Percentiles rank a stretch among this genome's conserved stretches.
phyloP scores from a whole-genome alignment of 1,140 invertebrate genomes.

The Saccostrea cuccullata region DNA sequence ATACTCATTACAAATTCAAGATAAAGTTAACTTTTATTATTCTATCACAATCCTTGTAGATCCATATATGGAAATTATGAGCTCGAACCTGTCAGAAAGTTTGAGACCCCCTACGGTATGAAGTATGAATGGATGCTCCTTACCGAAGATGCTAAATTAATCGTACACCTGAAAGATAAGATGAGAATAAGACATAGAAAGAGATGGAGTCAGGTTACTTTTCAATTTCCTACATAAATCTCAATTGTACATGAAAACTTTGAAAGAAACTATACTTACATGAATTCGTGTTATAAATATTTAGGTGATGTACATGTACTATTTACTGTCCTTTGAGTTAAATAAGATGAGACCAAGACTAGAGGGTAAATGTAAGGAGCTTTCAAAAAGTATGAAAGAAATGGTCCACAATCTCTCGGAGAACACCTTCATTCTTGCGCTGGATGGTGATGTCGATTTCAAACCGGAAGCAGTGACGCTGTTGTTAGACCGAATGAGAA shows the following conservation, averaged over 20 bases:
- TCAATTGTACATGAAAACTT: no score
- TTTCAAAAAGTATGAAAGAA: slow-evolving; percentile 76
- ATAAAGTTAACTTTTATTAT: no score
- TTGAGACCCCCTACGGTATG: slow-evolving; percentile 8
- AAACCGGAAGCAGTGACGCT: slow-evolving; percentile 81
- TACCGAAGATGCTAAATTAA: slow-evolving; percentile 95
- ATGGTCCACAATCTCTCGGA: slow-evolving; percentile 16
- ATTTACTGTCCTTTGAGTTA: slow-evolving; percentile 83
- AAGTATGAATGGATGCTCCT: slow-evolving; percentile 21
- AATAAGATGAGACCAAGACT: not conserved
- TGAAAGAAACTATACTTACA: no score
- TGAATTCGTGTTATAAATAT: not conserved
- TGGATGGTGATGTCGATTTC: slow-evolving; percentile 83
- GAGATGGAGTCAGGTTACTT: slow-evolving; percentile 79
- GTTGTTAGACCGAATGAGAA: slow-evolving; percentile 82
- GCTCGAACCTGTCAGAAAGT: not conserved
- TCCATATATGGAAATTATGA: slow-evolving; percentile 26
- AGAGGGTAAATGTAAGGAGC: slow-evolving; percentile 61
- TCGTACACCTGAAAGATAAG: slow-evolving; percentile 98
- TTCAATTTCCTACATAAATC: not conserved
- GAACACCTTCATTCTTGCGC: slow-evolving; percentile 80
- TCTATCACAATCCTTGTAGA: not conserved
- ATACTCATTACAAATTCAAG: no score
- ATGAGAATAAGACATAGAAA: slow-evolving; percentile 94
- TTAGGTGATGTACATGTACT: slow-evolving; percentile 99